phyloP scores from a whole-genome alignment of 1,140 invertebrate species.

The Glomeris maerens region DNA sequence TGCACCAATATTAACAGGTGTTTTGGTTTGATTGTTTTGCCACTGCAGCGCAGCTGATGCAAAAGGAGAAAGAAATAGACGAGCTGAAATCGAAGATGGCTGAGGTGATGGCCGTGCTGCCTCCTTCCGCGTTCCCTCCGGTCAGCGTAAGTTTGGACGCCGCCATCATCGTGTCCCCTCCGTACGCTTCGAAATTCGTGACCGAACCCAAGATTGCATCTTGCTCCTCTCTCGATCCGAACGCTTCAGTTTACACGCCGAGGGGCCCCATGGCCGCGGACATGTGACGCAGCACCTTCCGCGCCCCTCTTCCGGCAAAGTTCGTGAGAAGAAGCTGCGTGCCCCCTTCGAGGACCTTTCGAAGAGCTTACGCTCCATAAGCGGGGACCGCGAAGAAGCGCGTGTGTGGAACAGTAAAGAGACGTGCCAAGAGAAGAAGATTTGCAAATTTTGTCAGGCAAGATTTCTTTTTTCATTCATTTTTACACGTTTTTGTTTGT shows the following conservation, averaged over 20 bases:
- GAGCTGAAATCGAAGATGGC: constrained; percentile 78
- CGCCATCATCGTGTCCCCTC: constrained; percentile 21
- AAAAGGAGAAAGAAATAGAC: constrained; percentile 77
- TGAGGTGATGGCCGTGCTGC: constrained; percentile 83
- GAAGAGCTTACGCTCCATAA: not conserved
- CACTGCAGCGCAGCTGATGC: constrained; percentile 50
- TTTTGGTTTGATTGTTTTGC: constrained; percentile 10
- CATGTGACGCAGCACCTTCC: not conserved
- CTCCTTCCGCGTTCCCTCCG: constrained; percentile 30
- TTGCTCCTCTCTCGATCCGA: constrained; percentile 67
- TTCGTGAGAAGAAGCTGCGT: not conserved
- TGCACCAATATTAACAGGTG: too few relatives aligned
- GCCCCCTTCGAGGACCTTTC: not conserved
- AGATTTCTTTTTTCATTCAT: not conserved
- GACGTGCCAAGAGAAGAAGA: not conserved
- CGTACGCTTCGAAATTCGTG: constrained; percentile 16
- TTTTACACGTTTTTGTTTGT: too few relatives aligned
- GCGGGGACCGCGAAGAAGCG: not conserved
- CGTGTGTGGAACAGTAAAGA: not conserved
- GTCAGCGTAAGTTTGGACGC: constrained; percentile 16
- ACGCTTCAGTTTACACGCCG: constrained; percentile 80
- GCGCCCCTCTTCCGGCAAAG: not conserved
- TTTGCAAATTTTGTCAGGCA: not conserved
- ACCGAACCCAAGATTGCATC: constrained; percentile 21
- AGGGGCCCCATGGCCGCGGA: constrained; percentile 35